These are phyloP conservation scores for Leptopilina boulardi DNA, from an alignment of 1,140 invertebrate genomes.

Conservation along the genomic window DNA sequence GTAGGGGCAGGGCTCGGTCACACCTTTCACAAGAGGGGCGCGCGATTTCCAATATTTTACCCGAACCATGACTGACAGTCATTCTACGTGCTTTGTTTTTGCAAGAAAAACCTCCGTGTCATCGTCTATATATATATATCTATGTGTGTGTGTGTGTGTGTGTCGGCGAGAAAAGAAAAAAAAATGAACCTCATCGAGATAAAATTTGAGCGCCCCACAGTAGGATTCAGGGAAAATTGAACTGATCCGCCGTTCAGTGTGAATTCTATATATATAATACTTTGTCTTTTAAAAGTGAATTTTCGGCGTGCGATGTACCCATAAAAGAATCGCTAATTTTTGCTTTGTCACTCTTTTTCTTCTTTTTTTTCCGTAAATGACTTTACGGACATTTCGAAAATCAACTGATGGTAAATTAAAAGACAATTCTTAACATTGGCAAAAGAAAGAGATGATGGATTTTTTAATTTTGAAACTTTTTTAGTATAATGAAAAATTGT, in stretches of 20 bases:
- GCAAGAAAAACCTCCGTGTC: conserved; percentile 67
- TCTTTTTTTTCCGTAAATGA: no score
- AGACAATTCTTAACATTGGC: not conserved
- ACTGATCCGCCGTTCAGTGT: not conserved
- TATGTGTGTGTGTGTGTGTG: not conserved
- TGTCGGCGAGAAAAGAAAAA: conserved; percentile 40
- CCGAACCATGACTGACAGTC: conserved; percentile 61
- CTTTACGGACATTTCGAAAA: not conserved
- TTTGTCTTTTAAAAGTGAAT: conserved; percentile 7
- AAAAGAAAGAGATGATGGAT: no score
- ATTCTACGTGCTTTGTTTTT: conserved; percentile 72
- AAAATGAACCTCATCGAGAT: conserved; percentile 45
- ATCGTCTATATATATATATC: conserved; percentile 46
- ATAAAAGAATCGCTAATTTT: not conserved
- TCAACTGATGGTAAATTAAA: not conserved
- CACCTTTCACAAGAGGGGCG: conserved; percentile 64
- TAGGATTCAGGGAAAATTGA: conserved; percentile 48
- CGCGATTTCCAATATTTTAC: conserved; percentile 56
- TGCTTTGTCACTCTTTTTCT: not conserved
- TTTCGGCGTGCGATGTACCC: not conserved
- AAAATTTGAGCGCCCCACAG: conserved; percentile 39
- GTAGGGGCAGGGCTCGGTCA: conserved; percentile 70
- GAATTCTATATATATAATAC: no score
- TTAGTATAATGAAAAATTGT: no score
- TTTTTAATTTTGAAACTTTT: not conserved